Conservation (phyloP, 2,797 vertebrate genomes). For the Phataginus tricuspis region DNA sequence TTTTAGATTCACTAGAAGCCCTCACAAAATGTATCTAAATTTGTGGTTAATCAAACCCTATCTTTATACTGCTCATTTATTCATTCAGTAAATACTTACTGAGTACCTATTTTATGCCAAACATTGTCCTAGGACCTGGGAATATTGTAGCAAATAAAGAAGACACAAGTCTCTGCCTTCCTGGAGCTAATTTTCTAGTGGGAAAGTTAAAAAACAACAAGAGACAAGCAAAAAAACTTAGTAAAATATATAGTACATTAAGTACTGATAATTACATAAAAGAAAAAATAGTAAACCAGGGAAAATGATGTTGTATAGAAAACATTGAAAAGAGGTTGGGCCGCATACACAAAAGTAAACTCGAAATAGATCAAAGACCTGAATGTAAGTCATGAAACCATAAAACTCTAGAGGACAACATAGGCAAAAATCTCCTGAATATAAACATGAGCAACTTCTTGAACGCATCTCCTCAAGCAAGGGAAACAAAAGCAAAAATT, state of each 20-base stretch:
- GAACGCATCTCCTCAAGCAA: no score
- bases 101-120: not conserved
- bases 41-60: not conserved
- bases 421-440: no score
- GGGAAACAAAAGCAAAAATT: no score
- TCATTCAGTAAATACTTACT: conserved; percentile 4
- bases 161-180: not conserved
- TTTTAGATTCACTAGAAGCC: not conserved
- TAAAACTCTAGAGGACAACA: no score
- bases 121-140: not conserved
- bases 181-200: not conserved
- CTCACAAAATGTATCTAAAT: conserved; percentile 18
- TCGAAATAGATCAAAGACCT: no score
- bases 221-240: not conserved
- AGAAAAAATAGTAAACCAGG: conserved; percentile 10
- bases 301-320: not conserved
- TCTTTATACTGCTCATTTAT: not conserved
- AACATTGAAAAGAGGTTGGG: no score
- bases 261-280: not conserved
- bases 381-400: no score
- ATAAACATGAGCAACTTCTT: no score
- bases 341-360: no score
- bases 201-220: not conserved
- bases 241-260: not conserved
- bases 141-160: not conserved